Evolutionary conservation across 2,113 vertebrate species (phyloP).

Genomic region (Pachypanchax playfairii): DNA sequence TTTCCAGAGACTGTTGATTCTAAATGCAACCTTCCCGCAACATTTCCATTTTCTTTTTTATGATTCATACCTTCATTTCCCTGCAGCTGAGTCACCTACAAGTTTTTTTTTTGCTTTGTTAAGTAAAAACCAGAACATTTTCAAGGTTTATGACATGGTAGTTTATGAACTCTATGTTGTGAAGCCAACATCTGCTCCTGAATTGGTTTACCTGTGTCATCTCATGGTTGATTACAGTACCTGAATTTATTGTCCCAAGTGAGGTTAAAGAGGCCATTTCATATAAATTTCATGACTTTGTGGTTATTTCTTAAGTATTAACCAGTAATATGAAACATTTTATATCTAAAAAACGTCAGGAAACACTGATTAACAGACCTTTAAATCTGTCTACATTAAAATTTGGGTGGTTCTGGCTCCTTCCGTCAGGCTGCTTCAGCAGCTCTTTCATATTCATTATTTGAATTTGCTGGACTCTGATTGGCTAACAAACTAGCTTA

Average conservation of each 20-base stretch:
- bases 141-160: constrained; percentile 27
- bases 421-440: too few relatives aligned
- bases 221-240: constrained; percentile 26
- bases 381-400: too few relatives aligned
- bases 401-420: too few relatives aligned
- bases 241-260: constrained; percentile 48
- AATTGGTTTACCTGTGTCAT: constrained; percentile 15
- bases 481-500: too few relatives aligned
- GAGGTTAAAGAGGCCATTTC: too few relatives aligned
- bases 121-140: not conserved
- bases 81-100: constrained; percentile 37
- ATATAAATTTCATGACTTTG: too few relatives aligned
- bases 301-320: too few relatives aligned
- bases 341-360: too few relatives aligned
- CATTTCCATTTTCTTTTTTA: constrained; percentile 18
- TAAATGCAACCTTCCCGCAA: constrained; percentile 11
- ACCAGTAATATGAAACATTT: too few relatives aligned
- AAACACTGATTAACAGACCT: too few relatives aligned
- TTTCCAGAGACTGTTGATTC: constrained; percentile 23
- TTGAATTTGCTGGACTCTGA: too few relatives aligned
- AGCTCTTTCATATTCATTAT: too few relatives aligned
- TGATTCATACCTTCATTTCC: constrained; percentile 40
- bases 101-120: not conserved
- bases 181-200: constrained; percentile 41
- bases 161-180: constrained; percentile 17